These are phyloP conservation scores for Ophioninae sp. DNA, from an alignment of 2,888 invertebrate genomes.

Conservation along the genomic window DNA sequence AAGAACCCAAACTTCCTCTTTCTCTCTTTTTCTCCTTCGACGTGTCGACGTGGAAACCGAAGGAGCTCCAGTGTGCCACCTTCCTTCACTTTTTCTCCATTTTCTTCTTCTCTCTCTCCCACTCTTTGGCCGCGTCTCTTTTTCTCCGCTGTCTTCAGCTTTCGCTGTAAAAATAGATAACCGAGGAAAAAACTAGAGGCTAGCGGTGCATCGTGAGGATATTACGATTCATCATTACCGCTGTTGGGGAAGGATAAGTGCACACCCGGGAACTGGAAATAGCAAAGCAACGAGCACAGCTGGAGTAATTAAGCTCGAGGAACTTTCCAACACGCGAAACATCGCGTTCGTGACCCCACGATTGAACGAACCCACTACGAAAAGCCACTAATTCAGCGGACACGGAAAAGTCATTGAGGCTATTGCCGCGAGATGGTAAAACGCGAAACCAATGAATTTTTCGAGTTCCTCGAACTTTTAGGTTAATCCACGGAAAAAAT, in stretches of 20 bases:
- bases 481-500: neutral
- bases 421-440: neutral
- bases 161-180: constrained; percentile 1
- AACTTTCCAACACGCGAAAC: constrained; percentile 35
- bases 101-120: constrained; percentile 20
- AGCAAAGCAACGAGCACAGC: constrained; percentile 15
- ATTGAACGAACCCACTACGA: neutral
- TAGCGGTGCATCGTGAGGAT: constrained; percentile 1
- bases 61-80: constrained; percentile 45
- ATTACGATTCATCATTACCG: constrained; percentile 19
- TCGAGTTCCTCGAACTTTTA: neutral
- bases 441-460: neutral
- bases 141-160: constrained; percentile 23
- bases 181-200: constrained; percentile 8
- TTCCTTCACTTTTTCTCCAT: neutral
- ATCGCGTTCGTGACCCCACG: neutral
- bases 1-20: constrained; percentile 21
- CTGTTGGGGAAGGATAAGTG: constrained; percentile 16
- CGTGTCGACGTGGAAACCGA: constrained; percentile 36
- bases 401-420: neutral
- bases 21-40: constrained; percentile 8
- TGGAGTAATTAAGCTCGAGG: constrained; percentile 48
- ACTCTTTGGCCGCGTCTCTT: neutral
- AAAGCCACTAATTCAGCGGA: neutral
- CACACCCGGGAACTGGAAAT: neutral